Conservation (phyloP, 1,140 invertebrate species). For the Drosophila chauvacae region DNA sequence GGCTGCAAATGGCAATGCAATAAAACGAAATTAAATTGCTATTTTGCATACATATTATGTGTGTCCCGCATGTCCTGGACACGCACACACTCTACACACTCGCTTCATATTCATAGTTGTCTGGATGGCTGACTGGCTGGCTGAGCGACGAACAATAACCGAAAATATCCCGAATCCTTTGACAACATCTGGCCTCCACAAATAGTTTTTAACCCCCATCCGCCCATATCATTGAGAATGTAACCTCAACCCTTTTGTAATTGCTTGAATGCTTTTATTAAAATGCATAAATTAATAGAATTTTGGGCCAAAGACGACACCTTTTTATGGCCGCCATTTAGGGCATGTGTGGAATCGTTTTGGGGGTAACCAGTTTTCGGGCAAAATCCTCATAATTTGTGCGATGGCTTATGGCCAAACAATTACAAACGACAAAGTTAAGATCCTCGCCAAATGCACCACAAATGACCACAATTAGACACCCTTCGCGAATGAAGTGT, state of each 20-base stretch:
- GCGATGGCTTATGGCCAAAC: constrained; percentile 60
- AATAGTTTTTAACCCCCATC: constrained; percentile 64
- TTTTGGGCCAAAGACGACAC: constrained; percentile 52
- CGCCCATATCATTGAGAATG: constrained; percentile 22
- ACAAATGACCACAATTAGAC: constrained; percentile 76
- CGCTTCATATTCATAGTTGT: constrained; percentile 68
- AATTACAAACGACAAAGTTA: constrained; percentile 55
- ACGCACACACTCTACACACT: constrained; percentile 16
- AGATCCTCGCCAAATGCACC: constrained; percentile 55
- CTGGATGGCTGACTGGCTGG: constrained; percentile 38
- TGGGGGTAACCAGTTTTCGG: constrained; percentile 47
- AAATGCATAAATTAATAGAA: constrained; percentile 81
- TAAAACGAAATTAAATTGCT: constrained; percentile 83
- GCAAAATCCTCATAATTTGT: constrained; percentile 47
- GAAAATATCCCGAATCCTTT: constrained; percentile 63
- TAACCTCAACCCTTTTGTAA: constrained; percentile 52
- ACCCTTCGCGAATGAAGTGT: constrained; percentile 9
- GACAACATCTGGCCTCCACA: constrained; percentile 71
- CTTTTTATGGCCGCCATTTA: constrained; percentile 48
- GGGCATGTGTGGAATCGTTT: constrained; percentile 55
- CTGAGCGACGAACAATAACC: constrained; percentile 44
- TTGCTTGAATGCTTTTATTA: constrained; percentile 74
- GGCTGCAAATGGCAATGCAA: constrained; percentile 79
- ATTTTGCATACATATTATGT: constrained; percentile 77
- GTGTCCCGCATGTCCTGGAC: constrained; percentile 53